Conservation (phyloP, 2,797 vertebrate species). For the Lithobates pipiens region DNA sequence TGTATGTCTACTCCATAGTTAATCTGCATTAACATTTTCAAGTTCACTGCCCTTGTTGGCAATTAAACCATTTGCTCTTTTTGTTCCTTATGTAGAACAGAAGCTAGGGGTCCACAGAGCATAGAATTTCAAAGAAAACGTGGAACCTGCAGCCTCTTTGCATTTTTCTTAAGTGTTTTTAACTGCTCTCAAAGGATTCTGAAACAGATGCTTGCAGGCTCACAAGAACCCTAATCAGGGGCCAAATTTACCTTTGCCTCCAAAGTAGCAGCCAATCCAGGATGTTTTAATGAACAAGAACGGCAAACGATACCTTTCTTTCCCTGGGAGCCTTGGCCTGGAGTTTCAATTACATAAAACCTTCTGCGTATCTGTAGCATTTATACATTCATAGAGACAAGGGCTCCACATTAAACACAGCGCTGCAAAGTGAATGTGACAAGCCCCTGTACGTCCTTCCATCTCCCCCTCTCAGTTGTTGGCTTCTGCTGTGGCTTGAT, state of each 20-base stretch:
- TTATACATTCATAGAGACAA: constrained; percentile 44
- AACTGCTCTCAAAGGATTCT: constrained; percentile 35
- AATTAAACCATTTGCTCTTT: constrained; percentile 53
- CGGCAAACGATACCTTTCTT: constrained; percentile 1
- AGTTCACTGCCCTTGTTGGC: constrained; percentile 42
- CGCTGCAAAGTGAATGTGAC: constrained; percentile 39
- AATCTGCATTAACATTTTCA: constrained; percentile 54
- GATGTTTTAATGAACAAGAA: constrained; percentile 13
- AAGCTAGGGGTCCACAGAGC: constrained; percentile 33
- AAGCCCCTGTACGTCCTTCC: constrained; percentile 33
- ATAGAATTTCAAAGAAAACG: constrained; percentile 45
- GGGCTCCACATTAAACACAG: constrained; percentile 21
- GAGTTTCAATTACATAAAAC: constrained; percentile 30
- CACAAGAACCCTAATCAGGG: constrained; percentile 32
- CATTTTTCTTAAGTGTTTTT: constrained; percentile 44
- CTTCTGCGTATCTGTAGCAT: constrained; percentile 6
- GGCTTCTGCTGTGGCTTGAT: constrained; percentile 51
- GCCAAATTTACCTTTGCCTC: not conserved
- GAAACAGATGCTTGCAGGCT: constrained; percentile 49
- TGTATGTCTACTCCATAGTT: constrained; percentile 25
- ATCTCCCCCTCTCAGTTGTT: constrained; percentile 26
- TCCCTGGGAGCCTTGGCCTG: constrained; percentile 16
- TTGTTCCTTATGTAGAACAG: constrained; percentile 31
- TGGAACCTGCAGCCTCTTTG: constrained; percentile 39
- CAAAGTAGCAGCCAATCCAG: constrained; percentile 18